Conservation (phyloP, 1,140 invertebrate genomes). For the Drosophila funebris region DNA sequence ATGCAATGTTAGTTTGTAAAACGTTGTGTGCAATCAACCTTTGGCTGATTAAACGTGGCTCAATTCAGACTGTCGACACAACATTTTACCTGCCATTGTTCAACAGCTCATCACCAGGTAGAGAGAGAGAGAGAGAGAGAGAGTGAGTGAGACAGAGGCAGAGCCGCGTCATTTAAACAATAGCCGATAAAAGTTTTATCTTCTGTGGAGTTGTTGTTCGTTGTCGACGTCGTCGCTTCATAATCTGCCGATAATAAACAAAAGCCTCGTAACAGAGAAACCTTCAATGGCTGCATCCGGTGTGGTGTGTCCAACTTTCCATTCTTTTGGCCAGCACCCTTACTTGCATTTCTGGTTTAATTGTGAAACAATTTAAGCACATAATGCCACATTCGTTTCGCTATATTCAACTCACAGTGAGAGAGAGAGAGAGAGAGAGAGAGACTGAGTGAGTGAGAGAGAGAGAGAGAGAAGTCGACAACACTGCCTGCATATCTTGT, state of each 20-base stretch:
- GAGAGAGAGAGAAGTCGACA: background rate
- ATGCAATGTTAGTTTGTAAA: slow-evolving; percentile 11
- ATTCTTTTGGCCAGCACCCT: background rate
- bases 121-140: background rate
- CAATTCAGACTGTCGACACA: slow-evolving; percentile 15
- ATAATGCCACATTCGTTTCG: slow-evolving; percentile 52
- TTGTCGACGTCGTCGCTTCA: slow-evolving; percentile 49
- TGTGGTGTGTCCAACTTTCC: background rate
- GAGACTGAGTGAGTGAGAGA: background rate
- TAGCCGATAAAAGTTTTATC: slow-evolving; percentile 71
- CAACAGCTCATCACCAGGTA: slow-evolving; percentile 10
- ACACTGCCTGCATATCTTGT: slow-evolving; percentile 24
- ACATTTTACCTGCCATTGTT: slow-evolving; percentile 44
- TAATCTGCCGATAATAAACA: slow-evolving; percentile 75
- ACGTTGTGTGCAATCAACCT: slow-evolving; percentile 14
- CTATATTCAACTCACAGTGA: slow-evolving; percentile 16
- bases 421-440: background rate
- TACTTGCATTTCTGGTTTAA: slow-evolving; percentile 42
- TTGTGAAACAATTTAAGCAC: slow-evolving; percentile 72
- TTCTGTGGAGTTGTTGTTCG: slow-evolving; percentile 19
- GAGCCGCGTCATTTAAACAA: slow-evolving; percentile 45
- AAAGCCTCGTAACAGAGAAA: slow-evolving; percentile 44
- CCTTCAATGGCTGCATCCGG: slow-evolving; percentile 25
- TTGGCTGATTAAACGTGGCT: slow-evolving; percentile 42
- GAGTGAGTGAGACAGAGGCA: background rate